Conservation (phyloP, 2,888 invertebrate genomes). For the Cephus pulcher region DNA sequence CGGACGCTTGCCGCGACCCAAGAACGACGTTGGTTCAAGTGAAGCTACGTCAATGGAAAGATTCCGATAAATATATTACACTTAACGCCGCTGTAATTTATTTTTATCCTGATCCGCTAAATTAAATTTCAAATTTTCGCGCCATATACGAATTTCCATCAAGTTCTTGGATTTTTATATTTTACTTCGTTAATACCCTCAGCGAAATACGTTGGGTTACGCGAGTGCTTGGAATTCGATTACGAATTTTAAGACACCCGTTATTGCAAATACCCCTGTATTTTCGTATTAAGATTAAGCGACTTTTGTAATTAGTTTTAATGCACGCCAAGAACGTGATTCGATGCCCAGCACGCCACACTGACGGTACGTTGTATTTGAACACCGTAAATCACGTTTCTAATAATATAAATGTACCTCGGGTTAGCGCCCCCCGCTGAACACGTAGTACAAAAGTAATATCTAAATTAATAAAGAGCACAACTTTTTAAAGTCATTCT, state of each 20-base stretch:
- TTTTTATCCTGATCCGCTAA: not conserved
- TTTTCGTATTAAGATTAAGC: not conserved
- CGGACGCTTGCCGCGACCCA: not conserved
- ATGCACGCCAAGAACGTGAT: not conserved
- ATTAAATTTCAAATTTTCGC: not conserved
- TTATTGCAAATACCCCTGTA: not conserved
- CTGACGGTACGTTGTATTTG: not conserved
- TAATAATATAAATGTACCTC: conserved; percentile 5
- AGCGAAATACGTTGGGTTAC: not conserved
- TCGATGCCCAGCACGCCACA: not conserved
- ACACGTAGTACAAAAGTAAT: not conserved
- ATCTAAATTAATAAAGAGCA: not conserved
- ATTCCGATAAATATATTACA: not conserved
- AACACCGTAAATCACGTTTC: conserved; percentile 5
- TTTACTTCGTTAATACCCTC: not conserved
- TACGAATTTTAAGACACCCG: not conserved
- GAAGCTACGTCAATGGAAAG: not conserved
- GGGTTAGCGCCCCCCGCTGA: not conserved
- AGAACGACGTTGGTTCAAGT: not conserved
- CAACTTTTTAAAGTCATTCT: not conserved
- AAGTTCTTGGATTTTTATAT: not conserved
- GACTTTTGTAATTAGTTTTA: not conserved
- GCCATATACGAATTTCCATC: not conserved
- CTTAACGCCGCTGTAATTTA: not conserved
- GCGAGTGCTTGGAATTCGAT: not conserved